A percentile compares a stretch with the other conserved stretches of the same genome.
These are phyloP conservation scores for Caenorhabditis macrosperma DNA, from an alignment of 2,888 invertebrate species.

Conservation along the genomic window DNA sequence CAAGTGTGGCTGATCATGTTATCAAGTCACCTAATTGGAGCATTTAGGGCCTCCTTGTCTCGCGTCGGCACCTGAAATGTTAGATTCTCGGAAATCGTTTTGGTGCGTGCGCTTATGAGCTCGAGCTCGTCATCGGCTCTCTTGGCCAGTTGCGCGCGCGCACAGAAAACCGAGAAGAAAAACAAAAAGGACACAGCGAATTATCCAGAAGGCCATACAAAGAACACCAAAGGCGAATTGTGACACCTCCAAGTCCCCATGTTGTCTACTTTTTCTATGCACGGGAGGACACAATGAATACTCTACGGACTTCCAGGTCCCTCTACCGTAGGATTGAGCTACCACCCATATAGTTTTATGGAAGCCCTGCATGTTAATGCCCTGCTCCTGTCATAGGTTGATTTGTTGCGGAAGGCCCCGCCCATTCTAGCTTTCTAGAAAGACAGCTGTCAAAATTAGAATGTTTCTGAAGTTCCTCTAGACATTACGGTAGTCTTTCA, in stretches of 20 bases:
- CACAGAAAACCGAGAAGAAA: conserved; percentile 42
- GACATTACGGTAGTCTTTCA: conserved; percentile 13
- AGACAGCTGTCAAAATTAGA: neutral
- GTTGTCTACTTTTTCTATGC: conserved; percentile 15
- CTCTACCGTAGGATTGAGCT: conserved; percentile 2
- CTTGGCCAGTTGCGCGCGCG: conserved; percentile 13
- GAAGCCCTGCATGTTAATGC: neutral
- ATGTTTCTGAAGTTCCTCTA: neutral
- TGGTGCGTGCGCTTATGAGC: conserved; percentile 32
- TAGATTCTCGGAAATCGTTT: conserved; percentile 25
- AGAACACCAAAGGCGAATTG: conserved; percentile 44
- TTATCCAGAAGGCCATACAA: conserved; percentile 56
- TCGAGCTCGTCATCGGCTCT: conserved; percentile 39
- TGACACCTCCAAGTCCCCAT: conserved; percentile 28
- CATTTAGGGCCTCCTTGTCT: conserved; percentile 29
- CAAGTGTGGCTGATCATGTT: neutral
- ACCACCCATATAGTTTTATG: neutral
- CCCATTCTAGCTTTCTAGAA: neutral
- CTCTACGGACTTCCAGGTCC: neutral
- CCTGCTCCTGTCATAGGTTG: conserved; percentile 1
- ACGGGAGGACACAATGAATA: neutral
- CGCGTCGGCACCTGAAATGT: neutral
- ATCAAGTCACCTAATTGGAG: conserved; percentile 25
- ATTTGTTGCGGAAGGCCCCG: neutral
- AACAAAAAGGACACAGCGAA: conserved; percentile 54